Base-by-base conservation (phyloP, 64 coral and sea anemone genomes). In the Dendronephthya gigantea region DNA sequence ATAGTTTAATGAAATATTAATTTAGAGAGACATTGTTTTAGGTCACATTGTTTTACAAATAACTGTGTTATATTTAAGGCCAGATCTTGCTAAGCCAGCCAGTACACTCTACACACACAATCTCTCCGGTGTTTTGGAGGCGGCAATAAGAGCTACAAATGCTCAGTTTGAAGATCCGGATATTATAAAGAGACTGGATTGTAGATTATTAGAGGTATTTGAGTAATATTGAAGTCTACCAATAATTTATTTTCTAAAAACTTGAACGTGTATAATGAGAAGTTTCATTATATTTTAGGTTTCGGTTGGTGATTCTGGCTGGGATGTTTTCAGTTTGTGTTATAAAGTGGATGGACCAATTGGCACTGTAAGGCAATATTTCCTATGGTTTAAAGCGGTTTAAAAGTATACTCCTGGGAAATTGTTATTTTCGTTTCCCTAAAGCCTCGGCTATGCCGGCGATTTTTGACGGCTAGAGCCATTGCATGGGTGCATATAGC, bases 321-420 rank as follows among this genome's bases (percentile, higher is more conserved):
- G 94, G 94, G 94, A 97, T 87, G 94, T 97, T 27, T 97, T 97
- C 50, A 97, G 94, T 82, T 79, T 97, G 70, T 91, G 92, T 93
- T 97, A 97, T 35, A 91, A 97, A 66, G 94, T 97, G 68, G 94
- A 93, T 84, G 94, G 94, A 15, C 94, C 94, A 22, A 97, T 97
- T 14, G 92, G 94, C 33, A 97, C 94, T 28, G 94, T 97, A 65
- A 91, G 94, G 36, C 0, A 45, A 45, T 45, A 45, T 11, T 45
- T 45, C 41, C 11, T 45, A n/a, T n/a, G n/a, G n/a, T n/a, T n/a
- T n/a, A n/a, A n/a, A n/a, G n/a, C n/a, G n/a, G n/a, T n/a, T n/a
- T n/a, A n/a, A n/a, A n/a, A n/a, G n/a, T n/a, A n/a, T n/a, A n/a
- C n/a, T n/a, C n/a, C n/a, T n/a, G n/a, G n/a, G n/a, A n/a, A n/a